Base-by-base conservation (phyloP, 2,797 vertebrate species). In the Orestias chungarensis region DNA sequence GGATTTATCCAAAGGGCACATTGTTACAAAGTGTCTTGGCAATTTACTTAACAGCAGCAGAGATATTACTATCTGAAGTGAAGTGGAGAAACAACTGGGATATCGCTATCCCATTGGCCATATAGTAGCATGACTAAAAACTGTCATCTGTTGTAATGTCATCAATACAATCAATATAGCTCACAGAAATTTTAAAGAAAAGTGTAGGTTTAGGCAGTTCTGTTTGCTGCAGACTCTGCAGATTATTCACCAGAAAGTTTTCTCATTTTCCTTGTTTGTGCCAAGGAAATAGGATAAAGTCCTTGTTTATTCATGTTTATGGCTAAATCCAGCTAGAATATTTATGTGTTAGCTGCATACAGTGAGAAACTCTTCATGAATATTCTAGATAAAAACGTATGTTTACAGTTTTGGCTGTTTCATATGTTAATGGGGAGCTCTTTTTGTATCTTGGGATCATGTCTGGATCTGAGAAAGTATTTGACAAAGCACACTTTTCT, bases 311-410 rank as follows among this genome's bases (percentile, higher is more conserved):
- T 82, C 66, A 65, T 77, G 69, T 82, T 81, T 76, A 64, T 29
- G 46, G 43, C 70, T 82, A 52, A 80, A 82, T 82, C 70, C 70
- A 82, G 52, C 72, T 70, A 82, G 83, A 73, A 76, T 90, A 66
- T 79, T 79, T 61, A 12, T 46, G 83, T 70, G 82, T 80, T 86
- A 71, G 61, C 69, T 57, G 66, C 68, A 78, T 87, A 86, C 81
- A 85, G 76, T 80, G 68, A 74, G 59, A 84, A 82, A 87, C 83
- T 74, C 75, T 79, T 86, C 81, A 81, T 90, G 87, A 92, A 93
- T 93, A 92, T 88, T 91, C 89, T 79, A 90, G 79, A 89, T 87
- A 86, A 81, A 90, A 91, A 89, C 85, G 66, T 87, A 84, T 87
- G 85, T 90, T 90, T 89, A 80, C 86, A 70, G 69, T 67, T 78